Conservation (phyloP, 2,113 vertebrate genomes). For the Spermophilus dauricus region DNA sequence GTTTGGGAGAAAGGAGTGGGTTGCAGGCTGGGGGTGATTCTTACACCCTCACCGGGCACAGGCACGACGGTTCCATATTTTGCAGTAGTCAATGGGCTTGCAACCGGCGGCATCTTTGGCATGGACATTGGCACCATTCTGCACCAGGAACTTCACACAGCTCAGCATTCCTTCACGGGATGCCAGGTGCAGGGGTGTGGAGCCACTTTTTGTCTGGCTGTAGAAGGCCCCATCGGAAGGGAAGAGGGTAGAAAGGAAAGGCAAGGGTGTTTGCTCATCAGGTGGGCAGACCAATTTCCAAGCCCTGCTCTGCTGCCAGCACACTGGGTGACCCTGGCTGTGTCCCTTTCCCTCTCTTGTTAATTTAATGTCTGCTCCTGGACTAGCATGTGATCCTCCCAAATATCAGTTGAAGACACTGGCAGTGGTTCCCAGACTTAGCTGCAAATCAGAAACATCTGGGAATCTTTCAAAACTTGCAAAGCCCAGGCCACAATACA, state of each 20-base stretch:
- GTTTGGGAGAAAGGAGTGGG: not conserved
- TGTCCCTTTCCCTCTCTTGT: not conserved
- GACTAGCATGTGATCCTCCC: not conserved
- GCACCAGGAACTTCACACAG: slow-evolving; percentile 77
- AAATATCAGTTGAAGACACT: not conserved
- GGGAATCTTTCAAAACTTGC: not conserved
- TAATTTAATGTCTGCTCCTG: not conserved
- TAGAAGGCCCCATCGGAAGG: not conserved
- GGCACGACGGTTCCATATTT: slow-evolving; percentile 76
- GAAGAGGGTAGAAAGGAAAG: not conserved
- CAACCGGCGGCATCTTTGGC: slow-evolving; percentile 61
- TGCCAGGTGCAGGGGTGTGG: slow-evolving; percentile 85
- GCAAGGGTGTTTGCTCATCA: not conserved
- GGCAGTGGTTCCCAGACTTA: not conserved
- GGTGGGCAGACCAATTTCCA: not conserved
- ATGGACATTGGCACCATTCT: slow-evolving; percentile 81
- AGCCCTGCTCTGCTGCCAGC: not conserved
- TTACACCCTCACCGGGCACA: slow-evolving; percentile 82
- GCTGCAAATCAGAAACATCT: not conserved
- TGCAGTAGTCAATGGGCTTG: slow-evolving; percentile 83
- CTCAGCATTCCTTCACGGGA: slow-evolving; percentile 73
- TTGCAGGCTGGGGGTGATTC: not conserved
- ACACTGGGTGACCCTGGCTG: not conserved
- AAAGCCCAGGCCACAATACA: not conserved
- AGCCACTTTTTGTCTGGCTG: slow-evolving; percentile 68